Percentiles rank a stretch among this genome's conserved stretches.
Evolutionary conservation across 1,140 invertebrate genomes (phyloP).

Genomic region (Eciton burchellii): DNA sequence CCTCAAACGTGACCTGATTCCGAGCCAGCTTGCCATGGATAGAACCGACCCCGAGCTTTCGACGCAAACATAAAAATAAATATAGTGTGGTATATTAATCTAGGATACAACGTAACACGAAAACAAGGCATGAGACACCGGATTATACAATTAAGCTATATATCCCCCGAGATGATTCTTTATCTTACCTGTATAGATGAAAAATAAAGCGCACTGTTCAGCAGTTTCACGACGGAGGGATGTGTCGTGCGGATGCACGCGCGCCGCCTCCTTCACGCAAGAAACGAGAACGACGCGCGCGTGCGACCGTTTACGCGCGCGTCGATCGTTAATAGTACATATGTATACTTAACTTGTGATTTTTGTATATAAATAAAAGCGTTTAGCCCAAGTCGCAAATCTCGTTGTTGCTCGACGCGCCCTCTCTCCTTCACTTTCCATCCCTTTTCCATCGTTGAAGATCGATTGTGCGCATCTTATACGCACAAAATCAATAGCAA

Average conservation of each 20-base stretch:
- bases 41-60: slow-evolving; percentile 75
- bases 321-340: slow-evolving; percentile 71
- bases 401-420: neutral
- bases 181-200: slow-evolving; percentile 69
- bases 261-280: slow-evolving; percentile 65
- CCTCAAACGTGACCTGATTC: slow-evolving; percentile 76
- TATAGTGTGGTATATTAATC: slow-evolving; percentile 78
- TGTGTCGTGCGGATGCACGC: slow-evolving; percentile 64
- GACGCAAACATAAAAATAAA: slow-evolving; percentile 76
- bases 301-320: slow-evolving; percentile 59
- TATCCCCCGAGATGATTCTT: slow-evolving; percentile 65
- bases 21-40: slow-evolving; percentile 76
- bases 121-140: slow-evolving; percentile 60
- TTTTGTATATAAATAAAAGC: slow-evolving; percentile 83
- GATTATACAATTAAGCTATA: slow-evolving; percentile 66
- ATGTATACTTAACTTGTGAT: slow-evolving; percentile 79
- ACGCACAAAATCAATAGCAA: no score
- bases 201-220: slow-evolving; percentile 70
- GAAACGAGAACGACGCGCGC: slow-evolving; percentile 63
- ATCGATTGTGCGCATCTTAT: neutral
- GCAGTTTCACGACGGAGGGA: slow-evolving; percentile 60
- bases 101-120: slow-evolving; percentile 68
- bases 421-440: neutral
- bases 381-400: slow-evolving; percentile 66
- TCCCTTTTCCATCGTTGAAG: no score